Percentiles rank a stretch among this genome's conserved stretches.
These are phyloP conservation scores for Hesperophylax magnus DNA, from an alignment of 1,140 invertebrate species.

Conservation along the genomic window DNA sequence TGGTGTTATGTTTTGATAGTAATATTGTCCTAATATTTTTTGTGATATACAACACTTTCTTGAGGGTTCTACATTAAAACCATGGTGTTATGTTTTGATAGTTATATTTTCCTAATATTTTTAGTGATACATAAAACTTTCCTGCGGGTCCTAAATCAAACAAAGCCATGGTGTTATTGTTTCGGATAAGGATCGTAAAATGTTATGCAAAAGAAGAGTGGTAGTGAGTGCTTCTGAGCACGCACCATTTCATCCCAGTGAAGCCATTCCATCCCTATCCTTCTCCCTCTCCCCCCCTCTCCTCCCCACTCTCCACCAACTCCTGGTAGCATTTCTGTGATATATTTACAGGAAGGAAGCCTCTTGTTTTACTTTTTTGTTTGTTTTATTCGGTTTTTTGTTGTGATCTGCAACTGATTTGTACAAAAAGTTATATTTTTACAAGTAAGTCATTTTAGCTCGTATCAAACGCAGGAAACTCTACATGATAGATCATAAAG, in stretches of 20 bases:
- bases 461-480: too few species aligned
- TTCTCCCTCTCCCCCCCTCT: background rate
- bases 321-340: background rate
- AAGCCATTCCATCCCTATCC: too few species aligned
- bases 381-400: background rate
- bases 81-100: too few species aligned
- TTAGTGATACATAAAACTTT: too few species aligned
- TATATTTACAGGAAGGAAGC: background rate
- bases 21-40: too few species aligned
- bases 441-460: too few species aligned
- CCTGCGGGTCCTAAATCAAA: too few species aligned
- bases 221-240: conserved; percentile 30
- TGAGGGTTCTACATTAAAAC: too few species aligned
- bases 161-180: conserved; percentile 42
- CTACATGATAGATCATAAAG: too few species aligned
- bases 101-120: too few species aligned
- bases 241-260: conserved; percentile 49
- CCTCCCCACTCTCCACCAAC: background rate
- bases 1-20: too few species aligned
- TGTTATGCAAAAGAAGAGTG: conserved; percentile 46
- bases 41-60: too few species aligned
- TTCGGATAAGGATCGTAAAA: conserved; percentile 53
- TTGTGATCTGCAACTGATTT: background rate
- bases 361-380: background rate
- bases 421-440: background rate